phyloP scores from a whole-genome alignment of 2,888 invertebrate species.

The Calephelis perditalis region DNA sequence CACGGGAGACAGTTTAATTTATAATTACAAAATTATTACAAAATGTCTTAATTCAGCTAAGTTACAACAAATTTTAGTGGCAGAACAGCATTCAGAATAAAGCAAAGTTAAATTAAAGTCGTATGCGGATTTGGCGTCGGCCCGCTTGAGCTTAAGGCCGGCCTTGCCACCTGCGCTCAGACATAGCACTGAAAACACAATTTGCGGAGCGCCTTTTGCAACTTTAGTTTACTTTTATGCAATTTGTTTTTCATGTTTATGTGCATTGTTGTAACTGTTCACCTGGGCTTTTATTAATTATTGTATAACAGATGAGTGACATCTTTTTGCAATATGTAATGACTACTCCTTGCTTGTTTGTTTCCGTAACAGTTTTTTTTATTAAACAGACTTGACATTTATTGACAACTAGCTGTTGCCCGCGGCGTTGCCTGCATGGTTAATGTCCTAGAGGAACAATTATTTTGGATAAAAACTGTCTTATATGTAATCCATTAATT shows the following conservation, averaged over 20 bases:
- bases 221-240: constrained; percentile 60
- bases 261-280: constrained; percentile 25
- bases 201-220: constrained; percentile 62
- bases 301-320: not conserved
- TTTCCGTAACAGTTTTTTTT: no score
- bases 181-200: constrained; percentile 61
- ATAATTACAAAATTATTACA: constrained; percentile 21
- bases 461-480: no score
- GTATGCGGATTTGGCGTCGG: constrained; percentile 62
- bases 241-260: constrained; percentile 52
- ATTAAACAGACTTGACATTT: no score
- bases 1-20: no score
- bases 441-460: no score
- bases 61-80: constrained; percentile 50
- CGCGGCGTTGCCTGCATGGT: no score
- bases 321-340: no score
- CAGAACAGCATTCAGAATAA: constrained; percentile 59
- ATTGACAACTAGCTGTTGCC: no score
- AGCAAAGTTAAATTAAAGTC: constrained; percentile 75
- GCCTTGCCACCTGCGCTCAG: constrained; percentile 58
- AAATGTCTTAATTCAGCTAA: constrained; percentile 29
- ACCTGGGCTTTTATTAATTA: constrained; percentile 11
- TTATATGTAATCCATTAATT: no score
- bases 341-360: no score
- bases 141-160: constrained; percentile 56